Percentiles rank a stretch among this genome's conserved stretches.
Conservation (phyloP, 2,888 invertebrate genomes). For the Balanococcus diminutus region DNA sequence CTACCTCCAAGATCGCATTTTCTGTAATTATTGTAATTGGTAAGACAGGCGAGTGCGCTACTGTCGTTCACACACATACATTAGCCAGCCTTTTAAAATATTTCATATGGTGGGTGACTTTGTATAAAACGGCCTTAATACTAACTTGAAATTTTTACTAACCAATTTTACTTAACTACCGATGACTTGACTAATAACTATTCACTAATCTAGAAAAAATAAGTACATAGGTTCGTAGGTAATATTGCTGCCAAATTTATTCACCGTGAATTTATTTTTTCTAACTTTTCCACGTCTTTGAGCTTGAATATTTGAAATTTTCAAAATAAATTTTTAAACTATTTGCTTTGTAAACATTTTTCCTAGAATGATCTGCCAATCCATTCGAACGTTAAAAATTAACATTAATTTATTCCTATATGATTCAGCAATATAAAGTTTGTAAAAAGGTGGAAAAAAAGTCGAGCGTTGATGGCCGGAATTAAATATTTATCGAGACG, state of each 20-base stretch:
- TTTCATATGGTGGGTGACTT: background rate
- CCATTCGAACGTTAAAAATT: background rate
- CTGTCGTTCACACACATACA: background rate
- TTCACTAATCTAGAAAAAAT: background rate
- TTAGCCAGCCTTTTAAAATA: background rate
- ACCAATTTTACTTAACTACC: background rate
- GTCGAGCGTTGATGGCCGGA: background rate
- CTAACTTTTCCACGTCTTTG: background rate
- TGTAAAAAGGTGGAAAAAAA: background rate
- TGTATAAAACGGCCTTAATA: background rate
- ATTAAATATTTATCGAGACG: slow-evolving; percentile 46
- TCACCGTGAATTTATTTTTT: background rate
- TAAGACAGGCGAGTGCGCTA: slow-evolving; percentile 30
- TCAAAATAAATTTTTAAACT: background rate
- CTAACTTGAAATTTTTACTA: background rate
- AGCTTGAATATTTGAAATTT: background rate
- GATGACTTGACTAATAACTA: background rate
- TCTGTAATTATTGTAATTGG: slow-evolving; percentile 46
- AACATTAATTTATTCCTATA: background rate
- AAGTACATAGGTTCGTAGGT: background rate
- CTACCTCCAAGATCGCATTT: slow-evolving; percentile 49
- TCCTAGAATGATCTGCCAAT: background rate
- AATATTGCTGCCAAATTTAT: background rate
- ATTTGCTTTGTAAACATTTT: background rate
- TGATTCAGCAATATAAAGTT: background rate